Evolutionary conservation across 2,888 invertebrate species (phyloP).

Genomic region (Fragum sueziense): DNA sequence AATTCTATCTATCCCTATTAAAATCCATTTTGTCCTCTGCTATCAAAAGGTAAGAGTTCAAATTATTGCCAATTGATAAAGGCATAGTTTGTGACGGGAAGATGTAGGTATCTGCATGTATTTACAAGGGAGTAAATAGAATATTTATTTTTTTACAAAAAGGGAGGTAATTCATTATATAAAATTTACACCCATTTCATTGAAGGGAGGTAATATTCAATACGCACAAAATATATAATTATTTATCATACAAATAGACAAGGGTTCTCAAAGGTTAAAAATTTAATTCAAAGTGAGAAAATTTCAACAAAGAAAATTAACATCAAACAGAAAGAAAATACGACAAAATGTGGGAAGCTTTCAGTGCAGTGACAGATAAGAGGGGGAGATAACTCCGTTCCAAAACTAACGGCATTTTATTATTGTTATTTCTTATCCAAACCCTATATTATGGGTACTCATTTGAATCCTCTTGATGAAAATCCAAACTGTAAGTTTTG

Average conservation of each 20-base stretch:
- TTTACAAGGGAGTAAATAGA: background rate
- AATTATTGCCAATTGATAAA: too few relatives aligned
- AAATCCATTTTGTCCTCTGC: too few relatives aligned
- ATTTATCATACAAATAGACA: background rate
- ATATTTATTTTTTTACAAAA: background rate
- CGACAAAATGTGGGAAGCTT: background rate
- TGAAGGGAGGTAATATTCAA: background rate
- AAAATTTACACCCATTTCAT: background rate
- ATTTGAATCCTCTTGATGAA: background rate
- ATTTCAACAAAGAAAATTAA: background rate
- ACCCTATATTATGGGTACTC: background rate
- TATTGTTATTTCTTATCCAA: too few relatives aligned
- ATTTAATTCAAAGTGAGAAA: background rate
- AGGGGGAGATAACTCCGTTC: too few relatives aligned
- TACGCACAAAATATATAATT: background rate
- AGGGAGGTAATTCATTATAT: background rate
- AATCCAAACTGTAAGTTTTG: background rate
- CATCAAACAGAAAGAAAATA: slow-evolving; percentile 1
- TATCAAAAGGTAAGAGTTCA: too few relatives aligned
- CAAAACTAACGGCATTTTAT: too few relatives aligned
- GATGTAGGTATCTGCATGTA: background rate
- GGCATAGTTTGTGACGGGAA: too few relatives aligned
- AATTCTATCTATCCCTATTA: too few relatives aligned
- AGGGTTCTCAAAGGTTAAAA: background rate
- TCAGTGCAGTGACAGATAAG: too few relatives aligned